Evolutionary conservation across 2,113 vertebrate species (phyloP).

Genomic region (Ailurus styani): DNA sequence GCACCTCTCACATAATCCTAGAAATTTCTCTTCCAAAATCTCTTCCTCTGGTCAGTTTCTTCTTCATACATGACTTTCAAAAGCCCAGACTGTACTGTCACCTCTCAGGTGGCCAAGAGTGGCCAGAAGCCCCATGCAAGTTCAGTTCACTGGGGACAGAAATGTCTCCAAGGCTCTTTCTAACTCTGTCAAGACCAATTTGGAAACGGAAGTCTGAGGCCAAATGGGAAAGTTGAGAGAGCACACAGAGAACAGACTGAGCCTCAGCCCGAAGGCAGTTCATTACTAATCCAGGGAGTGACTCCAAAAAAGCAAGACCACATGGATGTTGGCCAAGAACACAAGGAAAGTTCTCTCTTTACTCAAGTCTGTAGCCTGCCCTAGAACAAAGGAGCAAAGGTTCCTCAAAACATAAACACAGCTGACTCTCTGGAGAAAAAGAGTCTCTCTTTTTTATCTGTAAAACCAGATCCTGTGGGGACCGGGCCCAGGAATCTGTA

Average conservation of each 20-base stretch:
- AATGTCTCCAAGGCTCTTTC: slow-evolving; percentile 12
- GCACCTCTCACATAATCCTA: not conserved
- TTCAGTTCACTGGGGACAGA: not conserved
- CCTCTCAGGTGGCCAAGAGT: not conserved
- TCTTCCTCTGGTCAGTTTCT: not conserved
- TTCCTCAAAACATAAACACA: slow-evolving; percentile 48
- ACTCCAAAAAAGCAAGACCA: not conserved
- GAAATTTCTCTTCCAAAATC: not conserved
- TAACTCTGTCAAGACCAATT: slow-evolving; percentile 14
- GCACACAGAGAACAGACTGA: not conserved
- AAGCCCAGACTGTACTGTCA: not conserved
- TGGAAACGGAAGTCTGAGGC: not conserved
- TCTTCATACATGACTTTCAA: not conserved
- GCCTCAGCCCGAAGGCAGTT: not conserved
- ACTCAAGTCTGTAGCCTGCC: slow-evolving; percentile 8
- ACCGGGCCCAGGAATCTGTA: not conserved
- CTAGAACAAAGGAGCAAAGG: slow-evolving; percentile 57
- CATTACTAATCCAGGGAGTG: not conserved
- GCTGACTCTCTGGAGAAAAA: not conserved
- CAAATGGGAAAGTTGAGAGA: not conserved
- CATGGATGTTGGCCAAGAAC: not conserved
- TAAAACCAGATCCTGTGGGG: not conserved
- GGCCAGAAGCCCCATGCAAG: not conserved
- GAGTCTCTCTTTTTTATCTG: not conserved
- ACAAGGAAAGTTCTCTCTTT: slow-evolving; percentile 22